Conservation (phyloP, 2,113 vertebrate species). For the Podiceps cristatus region DNA sequence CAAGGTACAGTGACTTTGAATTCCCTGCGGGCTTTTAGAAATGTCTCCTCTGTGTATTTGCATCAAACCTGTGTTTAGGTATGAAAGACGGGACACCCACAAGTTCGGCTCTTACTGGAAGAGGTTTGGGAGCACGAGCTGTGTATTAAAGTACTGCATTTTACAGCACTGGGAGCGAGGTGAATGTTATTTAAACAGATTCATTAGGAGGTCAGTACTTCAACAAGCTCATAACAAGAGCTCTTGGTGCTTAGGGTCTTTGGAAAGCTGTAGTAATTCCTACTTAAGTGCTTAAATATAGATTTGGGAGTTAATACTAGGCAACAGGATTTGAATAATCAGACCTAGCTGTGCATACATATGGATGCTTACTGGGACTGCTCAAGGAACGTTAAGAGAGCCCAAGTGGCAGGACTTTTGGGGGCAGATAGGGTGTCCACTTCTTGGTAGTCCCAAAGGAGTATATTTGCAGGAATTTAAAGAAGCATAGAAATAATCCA, state of each 20-base stretch:
- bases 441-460: not conserved
- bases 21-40: not conserved
- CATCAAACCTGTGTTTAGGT: not conserved
- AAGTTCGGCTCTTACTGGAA: not conserved
- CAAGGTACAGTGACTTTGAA: not conserved
- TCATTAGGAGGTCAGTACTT: not conserved
- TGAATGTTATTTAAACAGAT: constrained; percentile 1
- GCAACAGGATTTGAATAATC: constrained; percentile 39
- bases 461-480: not conserved
- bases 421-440: accelerated
- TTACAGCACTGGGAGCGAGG: accelerated
- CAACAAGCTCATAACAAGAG: not conserved
- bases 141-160: not conserved
- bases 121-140: not conserved
- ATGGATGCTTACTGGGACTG: not conserved
- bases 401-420: not conserved
- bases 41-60: not conserved
- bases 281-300: constrained; percentile 69
- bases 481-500: not conserved
- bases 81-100: not conserved
- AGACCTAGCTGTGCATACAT: not conserved
- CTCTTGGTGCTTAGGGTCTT: constrained; percentile 33
- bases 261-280: constrained; percentile 51
- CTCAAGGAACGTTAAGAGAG: not conserved
- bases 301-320: constrained; percentile 61